These are phyloP conservation scores for Luffia ferchaultella DNA, from an alignment of 2,888 invertebrate species.

Conservation along the genomic window DNA sequence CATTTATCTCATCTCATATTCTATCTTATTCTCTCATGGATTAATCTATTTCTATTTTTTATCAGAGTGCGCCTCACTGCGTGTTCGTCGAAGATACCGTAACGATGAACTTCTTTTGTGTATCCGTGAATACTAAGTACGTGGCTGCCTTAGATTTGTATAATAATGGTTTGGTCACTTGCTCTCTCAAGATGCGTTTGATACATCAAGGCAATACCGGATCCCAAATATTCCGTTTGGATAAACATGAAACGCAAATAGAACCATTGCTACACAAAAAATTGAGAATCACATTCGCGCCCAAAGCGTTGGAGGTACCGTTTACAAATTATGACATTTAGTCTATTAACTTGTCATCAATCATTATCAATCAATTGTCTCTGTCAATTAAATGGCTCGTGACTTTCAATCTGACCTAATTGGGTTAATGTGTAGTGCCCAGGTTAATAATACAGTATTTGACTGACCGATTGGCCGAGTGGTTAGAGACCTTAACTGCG, in stretches of 20 bases:
- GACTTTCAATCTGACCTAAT: no score
- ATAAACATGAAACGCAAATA: slow-evolving; percentile 46
- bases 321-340: no score
- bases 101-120: slow-evolving; percentile 46
- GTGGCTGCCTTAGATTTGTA: slow-evolving; percentile 42
- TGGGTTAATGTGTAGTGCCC: no score
- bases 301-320: slow-evolving; percentile 43
- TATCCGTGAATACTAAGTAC: slow-evolving; percentile 39
- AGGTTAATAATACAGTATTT: no score
- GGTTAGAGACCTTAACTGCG: no score
- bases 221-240: slow-evolving; percentile 39
- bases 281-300: slow-evolving; percentile 44
- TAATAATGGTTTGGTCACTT: slow-evolving; percentile 52
- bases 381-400: no score
- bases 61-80: slow-evolving; percentile 50
- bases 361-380: no score
- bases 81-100: slow-evolving; percentile 52
- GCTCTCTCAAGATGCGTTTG: slow-evolving; percentile 40
- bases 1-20: neutral
- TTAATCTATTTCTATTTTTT: slow-evolving; percentile 13
- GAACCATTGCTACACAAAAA: slow-evolving; percentile 49
- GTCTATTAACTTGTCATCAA: no score
- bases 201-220: slow-evolving; percentile 41
- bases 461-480: no score
- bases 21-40: neutral